Evolutionary conservation across 1,140 invertebrate genomes (phyloP).

Genomic region (Thaumetopoea pityocampa): DNA sequence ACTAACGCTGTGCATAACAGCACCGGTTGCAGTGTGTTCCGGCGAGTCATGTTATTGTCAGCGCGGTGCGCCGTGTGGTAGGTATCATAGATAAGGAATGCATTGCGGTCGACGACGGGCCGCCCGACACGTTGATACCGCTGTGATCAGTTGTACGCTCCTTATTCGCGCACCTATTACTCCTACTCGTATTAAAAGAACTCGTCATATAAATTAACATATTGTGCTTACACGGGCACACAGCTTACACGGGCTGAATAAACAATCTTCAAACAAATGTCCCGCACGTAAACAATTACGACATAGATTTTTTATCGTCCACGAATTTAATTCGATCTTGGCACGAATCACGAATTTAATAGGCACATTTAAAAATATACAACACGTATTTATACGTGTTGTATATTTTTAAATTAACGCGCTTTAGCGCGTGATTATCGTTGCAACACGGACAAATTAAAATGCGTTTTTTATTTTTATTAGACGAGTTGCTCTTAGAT

Average conservation of each 20-base stretch:
- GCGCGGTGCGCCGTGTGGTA: too few relatives aligned
- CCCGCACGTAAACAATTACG: conserved; percentile 24
- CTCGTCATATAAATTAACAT: conserved; percentile 21
- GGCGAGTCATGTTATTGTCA: conserved; percentile 1
- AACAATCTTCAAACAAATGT: conserved; percentile 13
- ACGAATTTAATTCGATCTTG: conserved; percentile 19
- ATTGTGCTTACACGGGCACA: conserved; percentile 26
- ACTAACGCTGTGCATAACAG: conserved; percentile 18
- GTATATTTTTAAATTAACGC: too few relatives aligned
- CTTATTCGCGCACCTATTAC: not conserved
- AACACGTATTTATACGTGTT: conserved; percentile 25
- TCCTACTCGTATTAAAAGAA: too few relatives aligned
- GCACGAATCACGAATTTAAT: too few relatives aligned
- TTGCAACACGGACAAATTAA: conserved; percentile 17
- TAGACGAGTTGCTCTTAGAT: not conserved
- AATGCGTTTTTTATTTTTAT: conserved; percentile 1
- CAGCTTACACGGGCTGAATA: conserved; percentile 18
- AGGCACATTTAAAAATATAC: conserved; percentile 15
- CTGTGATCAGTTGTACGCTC: too few relatives aligned
- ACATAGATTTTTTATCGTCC: conserved; percentile 20
- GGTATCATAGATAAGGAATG: too few relatives aligned
- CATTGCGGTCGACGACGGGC: too few relatives aligned
- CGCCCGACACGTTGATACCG: too few relatives aligned
- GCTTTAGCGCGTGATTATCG: conserved; percentile 19
- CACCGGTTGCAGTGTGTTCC: conserved; percentile 3